phyloP scores from a whole-genome alignment of 2,888 invertebrate species.

The Drosophila stalkeri region DNA sequence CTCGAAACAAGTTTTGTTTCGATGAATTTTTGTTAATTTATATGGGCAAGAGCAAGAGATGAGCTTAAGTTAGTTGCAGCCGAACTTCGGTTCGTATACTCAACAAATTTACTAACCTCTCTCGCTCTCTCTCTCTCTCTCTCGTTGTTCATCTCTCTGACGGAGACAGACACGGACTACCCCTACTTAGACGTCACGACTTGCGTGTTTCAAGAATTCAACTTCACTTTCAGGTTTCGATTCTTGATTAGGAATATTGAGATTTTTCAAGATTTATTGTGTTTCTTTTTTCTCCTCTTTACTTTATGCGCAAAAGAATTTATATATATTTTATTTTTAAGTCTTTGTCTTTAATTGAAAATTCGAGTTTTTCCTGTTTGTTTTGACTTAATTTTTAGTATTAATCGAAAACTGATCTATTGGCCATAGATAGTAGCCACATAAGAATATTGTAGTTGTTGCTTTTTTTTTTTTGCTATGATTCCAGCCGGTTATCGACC shows the following conservation, averaged over 20 bases:
- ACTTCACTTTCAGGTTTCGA: constrained; percentile 70
- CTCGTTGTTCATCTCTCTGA: not conserved
- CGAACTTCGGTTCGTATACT: constrained; percentile 57
- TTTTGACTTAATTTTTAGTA: constrained; percentile 70
- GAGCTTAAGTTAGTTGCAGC: constrained; percentile 62
- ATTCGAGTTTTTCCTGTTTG: constrained; percentile 78
- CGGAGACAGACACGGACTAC: constrained; percentile 32
- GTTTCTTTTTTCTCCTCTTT: constrained; percentile 28
- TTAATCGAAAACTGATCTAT: constrained; percentile 73
- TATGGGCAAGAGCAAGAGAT: constrained; percentile 73
- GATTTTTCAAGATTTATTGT: constrained; percentile 63
- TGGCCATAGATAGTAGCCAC: constrained; percentile 54
- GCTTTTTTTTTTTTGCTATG: constrained; percentile 10
- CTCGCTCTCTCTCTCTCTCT: constrained; percentile 21
- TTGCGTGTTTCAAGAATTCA: constrained; percentile 73
- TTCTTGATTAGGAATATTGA: constrained; percentile 62
- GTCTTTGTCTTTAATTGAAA: constrained; percentile 71
- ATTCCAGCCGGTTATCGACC: constrained; percentile 33
- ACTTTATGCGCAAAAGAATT: constrained; percentile 48
- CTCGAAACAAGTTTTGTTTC: constrained; percentile 59
- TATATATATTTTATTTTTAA: constrained; percentile 18
- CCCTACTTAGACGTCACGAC: constrained; percentile 31
- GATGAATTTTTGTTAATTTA: constrained; percentile 69
- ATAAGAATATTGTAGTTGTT: constrained; percentile 11
- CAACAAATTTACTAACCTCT: constrained; percentile 48